Evolutionary conservation across 1,140 invertebrate genomes (phyloP).

Genomic region (Anoplolepis gracilipes): DNA sequence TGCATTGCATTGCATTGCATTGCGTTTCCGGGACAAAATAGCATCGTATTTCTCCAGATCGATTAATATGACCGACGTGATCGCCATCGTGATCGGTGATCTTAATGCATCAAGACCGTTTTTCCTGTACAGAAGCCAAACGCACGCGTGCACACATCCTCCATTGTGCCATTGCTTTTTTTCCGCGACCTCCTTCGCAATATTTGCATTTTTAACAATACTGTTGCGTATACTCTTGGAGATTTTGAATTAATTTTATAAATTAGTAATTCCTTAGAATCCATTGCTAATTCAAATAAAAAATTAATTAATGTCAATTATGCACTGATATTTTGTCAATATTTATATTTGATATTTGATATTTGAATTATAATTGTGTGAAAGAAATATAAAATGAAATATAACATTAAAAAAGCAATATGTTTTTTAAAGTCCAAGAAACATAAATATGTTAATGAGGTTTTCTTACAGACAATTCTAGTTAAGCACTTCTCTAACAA

Average conservation of each 20-base stretch:
- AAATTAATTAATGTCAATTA: no score
- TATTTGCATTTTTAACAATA: background rate
- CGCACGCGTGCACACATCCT: conserved; percentile 6
- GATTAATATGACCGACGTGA: conserved; percentile 21
- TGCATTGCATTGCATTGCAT: background rate
- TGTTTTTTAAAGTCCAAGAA: conserved; percentile 9
- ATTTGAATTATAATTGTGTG: background rate
- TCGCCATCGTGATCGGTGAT: background rate
- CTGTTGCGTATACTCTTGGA: background rate
- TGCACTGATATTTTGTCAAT: background rate
- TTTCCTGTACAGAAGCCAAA: conserved; percentile 22
- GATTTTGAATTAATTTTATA: background rate
- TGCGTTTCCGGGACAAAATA: conserved; percentile 51
- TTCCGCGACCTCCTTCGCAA: conserved; percentile 1
- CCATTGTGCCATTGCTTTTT: conserved; percentile 6
- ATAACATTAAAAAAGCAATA: background rate
- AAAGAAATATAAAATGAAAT: background rate
- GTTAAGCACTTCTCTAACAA: background rate
- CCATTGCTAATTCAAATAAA: no score
- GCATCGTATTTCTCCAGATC: conserved; percentile 42
- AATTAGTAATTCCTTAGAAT: no score
- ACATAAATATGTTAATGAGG: conserved; percentile 1
- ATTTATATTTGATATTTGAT: background rate
- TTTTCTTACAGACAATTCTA: conserved; percentile 6
- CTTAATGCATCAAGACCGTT: conserved; percentile 7